phyloP scores from a whole-genome alignment of 2,888 invertebrate species.

The Apamea sordens region DNA sequence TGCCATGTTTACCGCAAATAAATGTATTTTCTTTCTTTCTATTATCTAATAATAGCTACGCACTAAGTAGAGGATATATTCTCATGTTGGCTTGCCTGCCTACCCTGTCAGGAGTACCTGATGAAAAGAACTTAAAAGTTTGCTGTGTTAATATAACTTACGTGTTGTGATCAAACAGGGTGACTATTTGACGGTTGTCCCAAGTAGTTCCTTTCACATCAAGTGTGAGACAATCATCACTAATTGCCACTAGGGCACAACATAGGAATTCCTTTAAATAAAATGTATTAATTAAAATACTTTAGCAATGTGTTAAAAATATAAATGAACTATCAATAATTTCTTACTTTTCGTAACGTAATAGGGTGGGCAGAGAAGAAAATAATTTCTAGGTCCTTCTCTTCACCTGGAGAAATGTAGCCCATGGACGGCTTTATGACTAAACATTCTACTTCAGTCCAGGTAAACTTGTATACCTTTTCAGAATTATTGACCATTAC shows the following conservation, averaged over 20 bases:
- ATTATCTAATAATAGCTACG: too few relatives aligned
- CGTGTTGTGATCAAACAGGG: slow-evolving; percentile 81
- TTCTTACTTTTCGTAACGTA: slow-evolving; percentile 76
- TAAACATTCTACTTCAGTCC: slow-evolving; percentile 78
- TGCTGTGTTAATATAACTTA: slow-evolving; percentile 59
- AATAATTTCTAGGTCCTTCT: slow-evolving; percentile 86
- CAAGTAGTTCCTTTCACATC: slow-evolving; percentile 83
- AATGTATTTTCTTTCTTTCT: too few relatives aligned
- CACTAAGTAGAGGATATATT: background rate
- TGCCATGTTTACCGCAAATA: too few relatives aligned
- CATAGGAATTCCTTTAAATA: slow-evolving; percentile 77
- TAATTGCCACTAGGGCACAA: slow-evolving; percentile 78
- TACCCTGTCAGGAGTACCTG: background rate
- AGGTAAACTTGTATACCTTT: slow-evolving; percentile 85
- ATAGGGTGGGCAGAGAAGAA: slow-evolving; percentile 81
- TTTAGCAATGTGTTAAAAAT: background rate
- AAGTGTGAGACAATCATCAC: slow-evolving; percentile 79
- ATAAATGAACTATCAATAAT: background rate
- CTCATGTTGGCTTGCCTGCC: background rate
- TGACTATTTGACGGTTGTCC: slow-evolving; percentile 86
- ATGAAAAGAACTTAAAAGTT: background rate
- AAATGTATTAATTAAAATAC: background rate
- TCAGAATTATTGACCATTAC: slow-evolving; percentile 87
- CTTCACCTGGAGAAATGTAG: slow-evolving; percentile 87
- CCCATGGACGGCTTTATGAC: slow-evolving; percentile 84